These are phyloP conservation scores for Actinernus sp. DNA, from an alignment of 92 coral and sea anemone species.

Conservation along the genomic window DNA sequence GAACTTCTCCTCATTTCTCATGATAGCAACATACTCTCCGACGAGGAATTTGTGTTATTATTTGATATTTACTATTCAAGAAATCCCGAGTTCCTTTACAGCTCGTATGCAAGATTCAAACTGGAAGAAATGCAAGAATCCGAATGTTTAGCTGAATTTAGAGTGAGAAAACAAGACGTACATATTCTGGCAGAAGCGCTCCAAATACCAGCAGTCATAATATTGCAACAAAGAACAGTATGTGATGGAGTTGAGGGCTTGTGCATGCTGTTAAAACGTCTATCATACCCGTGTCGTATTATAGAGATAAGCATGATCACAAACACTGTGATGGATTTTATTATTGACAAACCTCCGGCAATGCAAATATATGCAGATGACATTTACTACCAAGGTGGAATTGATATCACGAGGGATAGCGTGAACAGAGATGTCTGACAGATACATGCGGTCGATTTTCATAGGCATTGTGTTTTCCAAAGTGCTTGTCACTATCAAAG, in stretches of 20 bases:
- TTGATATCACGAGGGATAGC: no score
- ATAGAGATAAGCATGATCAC: neutral
- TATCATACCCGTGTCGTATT: conserved; percentile 4
- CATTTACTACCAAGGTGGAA: no score
- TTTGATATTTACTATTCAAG: no score
- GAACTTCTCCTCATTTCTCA: no score
- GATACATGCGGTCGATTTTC: no score
- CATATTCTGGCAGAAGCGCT: neutral
- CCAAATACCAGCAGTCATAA: neutral
- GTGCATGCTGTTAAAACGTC: neutral
- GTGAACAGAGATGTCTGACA: no score
- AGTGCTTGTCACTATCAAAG: no score
- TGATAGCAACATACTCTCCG: no score
- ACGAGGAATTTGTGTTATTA: no score
- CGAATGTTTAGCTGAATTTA: conserved; percentile 2
- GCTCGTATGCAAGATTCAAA: neutral
- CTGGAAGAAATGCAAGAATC: conserved; percentile 1
- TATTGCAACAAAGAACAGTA: conserved; percentile 2
- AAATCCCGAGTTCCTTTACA: neutral
- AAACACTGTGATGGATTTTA: neutral
- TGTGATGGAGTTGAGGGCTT: neutral
- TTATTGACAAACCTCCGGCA: no score
- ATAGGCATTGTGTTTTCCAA: no score
- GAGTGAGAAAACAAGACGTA: conserved; percentile 1
- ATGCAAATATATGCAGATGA: no score